phyloP scores from a whole-genome alignment of 2,888 invertebrate genomes.

The Anthrax anthrax region DNA sequence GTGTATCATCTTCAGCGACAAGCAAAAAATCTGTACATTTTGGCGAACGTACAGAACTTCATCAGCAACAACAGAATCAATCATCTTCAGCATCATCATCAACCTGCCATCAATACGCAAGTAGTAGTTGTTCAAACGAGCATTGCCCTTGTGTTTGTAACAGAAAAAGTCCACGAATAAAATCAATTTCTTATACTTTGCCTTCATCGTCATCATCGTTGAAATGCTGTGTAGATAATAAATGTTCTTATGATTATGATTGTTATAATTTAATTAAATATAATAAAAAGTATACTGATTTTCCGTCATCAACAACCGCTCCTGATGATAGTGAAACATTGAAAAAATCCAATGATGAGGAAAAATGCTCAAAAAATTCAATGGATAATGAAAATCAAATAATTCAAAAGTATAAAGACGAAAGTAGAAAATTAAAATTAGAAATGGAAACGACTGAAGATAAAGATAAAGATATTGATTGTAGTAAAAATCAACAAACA shows the following conservation, averaged over 20 bases:
- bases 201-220: not conserved
- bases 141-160: slow-evolving; percentile 24
- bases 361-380: too few relatives aligned
- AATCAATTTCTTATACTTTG: not conserved
- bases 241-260: not conserved
- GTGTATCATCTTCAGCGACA: slow-evolving; percentile 1
- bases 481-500: not conserved
- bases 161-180: slow-evolving; percentile 20
- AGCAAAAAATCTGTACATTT: slow-evolving; percentile 31
- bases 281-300: too few relatives aligned
- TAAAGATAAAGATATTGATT: slow-evolving; percentile 1
- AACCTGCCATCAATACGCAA: slow-evolving; percentile 24
- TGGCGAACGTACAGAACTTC: slow-evolving; percentile 20
- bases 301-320: too few relatives aligned
- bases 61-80: not conserved
- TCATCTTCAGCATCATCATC: not conserved
- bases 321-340: not conserved
- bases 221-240: not conserved
- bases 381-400: not conserved
- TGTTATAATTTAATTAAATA: not conserved
- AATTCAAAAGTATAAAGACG: not conserved
- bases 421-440: slow-evolving; percentile 1
- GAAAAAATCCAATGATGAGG: not conserved
- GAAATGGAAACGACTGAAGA: slow-evolving; percentile 1
- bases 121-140: slow-evolving; percentile 32